A percentile compares a stretch with the other conserved stretches of the same genome.
Conservation (phyloP, 2,888 invertebrate species). For the Lasioglossum vierecki region DNA sequence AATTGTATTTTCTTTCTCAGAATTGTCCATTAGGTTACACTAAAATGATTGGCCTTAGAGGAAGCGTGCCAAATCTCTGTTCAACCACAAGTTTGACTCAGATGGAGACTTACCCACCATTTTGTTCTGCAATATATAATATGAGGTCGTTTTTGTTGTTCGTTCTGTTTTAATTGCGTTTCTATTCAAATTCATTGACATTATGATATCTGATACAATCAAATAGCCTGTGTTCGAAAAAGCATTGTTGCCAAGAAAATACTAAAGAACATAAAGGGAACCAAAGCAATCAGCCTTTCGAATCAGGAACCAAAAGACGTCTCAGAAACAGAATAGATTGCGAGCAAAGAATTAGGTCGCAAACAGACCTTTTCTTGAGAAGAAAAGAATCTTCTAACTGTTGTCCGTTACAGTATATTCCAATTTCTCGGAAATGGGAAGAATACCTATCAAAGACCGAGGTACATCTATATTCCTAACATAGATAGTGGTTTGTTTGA, state of each 20-base stretch:
- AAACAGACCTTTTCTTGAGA: conserved; percentile 75
- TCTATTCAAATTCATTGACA: conserved; percentile 22
- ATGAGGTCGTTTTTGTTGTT: conserved; percentile 30
- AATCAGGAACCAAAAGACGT: conserved; percentile 74
- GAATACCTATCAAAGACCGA: conserved; percentile 77
- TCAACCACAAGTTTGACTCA: conserved; percentile 58
- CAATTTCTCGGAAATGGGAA: conserved; percentile 75
- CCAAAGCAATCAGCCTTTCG: conserved; percentile 74
- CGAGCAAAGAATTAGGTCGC: conserved; percentile 78
- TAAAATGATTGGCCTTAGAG: conserved; percentile 67
- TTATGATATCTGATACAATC: conserved; percentile 15
- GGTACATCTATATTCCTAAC: conserved; percentile 69
- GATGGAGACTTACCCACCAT: conserved; percentile 51
- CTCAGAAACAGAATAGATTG: conserved; percentile 76
- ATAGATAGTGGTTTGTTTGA: conserved; percentile 6
- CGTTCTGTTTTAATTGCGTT: background rate
- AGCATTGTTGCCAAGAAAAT: conserved; percentile 51
- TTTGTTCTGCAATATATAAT: conserved; percentile 40
- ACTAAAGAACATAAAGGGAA: conserved; percentile 27
- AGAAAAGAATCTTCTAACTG: conserved; percentile 63
- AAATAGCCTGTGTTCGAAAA: conserved; percentile 28
- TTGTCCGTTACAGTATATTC: conserved; percentile 77
- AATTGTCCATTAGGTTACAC: conserved; percentile 39
- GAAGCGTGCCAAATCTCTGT: conserved; percentile 76
- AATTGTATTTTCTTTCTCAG: conserved; percentile 37